These are phyloP conservation scores for Drosophila ogumai DNA, from an alignment of 1,140 invertebrate genomes.

Conservation along the genomic window DNA sequence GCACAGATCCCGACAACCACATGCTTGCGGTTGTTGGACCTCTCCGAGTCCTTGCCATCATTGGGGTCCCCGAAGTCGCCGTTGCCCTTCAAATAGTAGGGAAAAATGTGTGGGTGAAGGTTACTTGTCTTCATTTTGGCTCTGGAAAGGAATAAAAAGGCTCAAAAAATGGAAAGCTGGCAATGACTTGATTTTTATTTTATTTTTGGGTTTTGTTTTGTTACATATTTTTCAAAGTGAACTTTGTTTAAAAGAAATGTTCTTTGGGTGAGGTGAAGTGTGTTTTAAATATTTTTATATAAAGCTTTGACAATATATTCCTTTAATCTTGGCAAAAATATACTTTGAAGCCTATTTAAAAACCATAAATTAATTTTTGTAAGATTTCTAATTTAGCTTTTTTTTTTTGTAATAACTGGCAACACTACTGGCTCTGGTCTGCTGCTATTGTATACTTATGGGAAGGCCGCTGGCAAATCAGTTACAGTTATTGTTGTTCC, in stretches of 20 bases:
- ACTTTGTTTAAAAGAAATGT: background rate
- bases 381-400: too few relatives aligned
- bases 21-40: conserved; percentile 85
- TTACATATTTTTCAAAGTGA: background rate
- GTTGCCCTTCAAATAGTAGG: conserved; percentile 87
- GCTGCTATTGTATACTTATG: conserved; percentile 49
- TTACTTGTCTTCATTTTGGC: background rate
- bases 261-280: background rate
- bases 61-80: conserved; percentile 87
- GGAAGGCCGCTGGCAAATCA: conserved; percentile 63
- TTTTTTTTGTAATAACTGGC: background rate
- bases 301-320: background rate
- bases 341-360: background rate
- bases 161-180: too few relatives aligned
- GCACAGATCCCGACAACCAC: conserved; percentile 98
- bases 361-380: too few relatives aligned
- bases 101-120: conserved; percentile 7
- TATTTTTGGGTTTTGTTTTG: background rate
- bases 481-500: conserved; percentile 59
- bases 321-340: background rate
- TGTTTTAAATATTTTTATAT: background rate
- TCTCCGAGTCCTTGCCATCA: conserved; percentile 87
- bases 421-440: conserved; percentile 4
- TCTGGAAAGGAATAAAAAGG: background rate
- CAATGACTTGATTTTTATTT: background rate